These are phyloP conservation scores for Crax fasciolata DNA, from an alignment of 2,797 vertebrate genomes.

Conservation along the genomic window DNA sequence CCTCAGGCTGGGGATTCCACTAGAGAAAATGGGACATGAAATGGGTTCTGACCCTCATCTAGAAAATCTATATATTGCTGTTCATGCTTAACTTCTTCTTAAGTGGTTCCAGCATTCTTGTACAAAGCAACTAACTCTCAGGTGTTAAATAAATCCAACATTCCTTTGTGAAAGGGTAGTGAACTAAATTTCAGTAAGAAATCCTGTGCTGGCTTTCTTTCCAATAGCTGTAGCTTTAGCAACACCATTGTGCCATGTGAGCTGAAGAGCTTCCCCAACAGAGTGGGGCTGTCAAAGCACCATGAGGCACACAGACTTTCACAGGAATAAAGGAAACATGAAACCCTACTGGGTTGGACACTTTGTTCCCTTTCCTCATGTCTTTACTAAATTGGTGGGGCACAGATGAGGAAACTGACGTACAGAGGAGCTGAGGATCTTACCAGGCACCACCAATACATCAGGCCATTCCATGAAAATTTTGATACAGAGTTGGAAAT, in stretches of 20 bases:
- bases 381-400: background rate
- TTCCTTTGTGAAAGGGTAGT: background rate
- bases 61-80: background rate
- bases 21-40: background rate
- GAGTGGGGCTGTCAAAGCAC: background rate
- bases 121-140: background rate
- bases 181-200: background rate
- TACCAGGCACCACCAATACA: background rate
- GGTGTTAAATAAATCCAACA: background rate
- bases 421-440: background rate
- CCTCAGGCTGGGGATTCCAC: background rate
- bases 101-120: background rate
- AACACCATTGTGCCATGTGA: background rate
- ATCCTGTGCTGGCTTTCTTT: background rate
- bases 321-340: background rate
- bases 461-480: background rate
- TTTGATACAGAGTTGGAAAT: background rate
- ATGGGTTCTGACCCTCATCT: background rate
- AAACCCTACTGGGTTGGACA: background rate
- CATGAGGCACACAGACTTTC: background rate
- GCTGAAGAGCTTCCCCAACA: background rate
- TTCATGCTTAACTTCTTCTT: background rate
- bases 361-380: background rate
- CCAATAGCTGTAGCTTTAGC: rapidly evolving
- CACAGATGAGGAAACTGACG: background rate